Conservation (phyloP, 2,113 vertebrate genomes). For the Prunella fulvescens region DNA sequence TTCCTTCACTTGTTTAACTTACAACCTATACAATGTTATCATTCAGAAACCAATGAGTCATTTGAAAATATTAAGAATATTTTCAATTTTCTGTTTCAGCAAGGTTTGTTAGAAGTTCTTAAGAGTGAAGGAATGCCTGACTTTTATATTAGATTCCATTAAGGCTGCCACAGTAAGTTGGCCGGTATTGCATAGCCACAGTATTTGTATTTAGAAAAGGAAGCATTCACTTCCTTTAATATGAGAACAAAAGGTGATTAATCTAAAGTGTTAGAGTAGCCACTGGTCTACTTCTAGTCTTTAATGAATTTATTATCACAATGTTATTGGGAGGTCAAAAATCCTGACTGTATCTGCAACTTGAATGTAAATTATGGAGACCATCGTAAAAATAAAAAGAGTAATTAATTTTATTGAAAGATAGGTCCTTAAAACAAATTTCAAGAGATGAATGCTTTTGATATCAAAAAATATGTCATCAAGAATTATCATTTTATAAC, state of each 20-base stretch:
- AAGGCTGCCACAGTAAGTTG: background rate
- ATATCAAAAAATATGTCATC: background rate
- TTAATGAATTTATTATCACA: background rate
- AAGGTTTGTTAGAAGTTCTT: background rate
- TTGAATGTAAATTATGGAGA: background rate
- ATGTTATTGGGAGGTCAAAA: background rate
- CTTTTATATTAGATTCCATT: background rate
- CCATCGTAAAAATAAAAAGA: background rate
- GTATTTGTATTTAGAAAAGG: background rate
- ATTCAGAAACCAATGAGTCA: background rate
- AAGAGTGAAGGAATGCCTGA: background rate
- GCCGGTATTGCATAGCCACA: background rate
- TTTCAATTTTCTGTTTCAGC: background rate
- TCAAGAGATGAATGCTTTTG: background rate
- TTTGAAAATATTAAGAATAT: background rate
- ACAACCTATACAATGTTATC: background rate
- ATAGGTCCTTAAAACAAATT: background rate
- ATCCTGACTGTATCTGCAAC: background rate
- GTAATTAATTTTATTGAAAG: background rate
- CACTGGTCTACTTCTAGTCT: background rate
- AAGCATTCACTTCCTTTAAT: background rate
- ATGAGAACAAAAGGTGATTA: background rate
- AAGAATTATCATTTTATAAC: background rate
- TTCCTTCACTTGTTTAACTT: background rate
- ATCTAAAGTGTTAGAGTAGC: background rate